Percentiles rank a stretch among this genome's conserved stretches.
Conservation (phyloP, 2,888 invertebrate genomes). For the Tridacna gigas region DNA sequence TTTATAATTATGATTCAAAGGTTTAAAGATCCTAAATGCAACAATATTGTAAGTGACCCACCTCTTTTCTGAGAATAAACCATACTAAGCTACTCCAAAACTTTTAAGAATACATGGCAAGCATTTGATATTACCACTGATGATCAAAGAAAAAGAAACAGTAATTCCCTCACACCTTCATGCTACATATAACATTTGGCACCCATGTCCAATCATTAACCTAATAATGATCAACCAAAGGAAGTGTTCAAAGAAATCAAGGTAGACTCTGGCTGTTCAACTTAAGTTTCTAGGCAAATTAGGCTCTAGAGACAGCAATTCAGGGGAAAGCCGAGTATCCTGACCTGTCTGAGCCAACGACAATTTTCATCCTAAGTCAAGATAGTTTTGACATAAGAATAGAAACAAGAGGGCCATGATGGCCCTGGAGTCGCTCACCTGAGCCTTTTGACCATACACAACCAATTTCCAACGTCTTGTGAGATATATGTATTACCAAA, state of each 20-base stretch:
- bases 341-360: no score
- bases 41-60: not conserved
- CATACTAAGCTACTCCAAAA: not conserved
- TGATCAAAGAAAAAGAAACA: no score
- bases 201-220: conserved; percentile 22
- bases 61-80: conserved; percentile 35
- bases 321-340: no score
- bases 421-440: no score
- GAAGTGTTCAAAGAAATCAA: not conserved
- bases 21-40: not conserved
- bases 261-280: not conserved
- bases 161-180: not conserved
- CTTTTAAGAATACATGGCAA: no score
- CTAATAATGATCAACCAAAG: not conserved
- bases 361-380: no score
- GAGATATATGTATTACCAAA: no score
- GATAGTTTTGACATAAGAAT: no score
- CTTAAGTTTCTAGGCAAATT: not conserved
- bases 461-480: no score
- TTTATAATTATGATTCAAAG: not conserved
- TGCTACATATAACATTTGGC: conserved; percentile 13
- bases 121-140: no score
- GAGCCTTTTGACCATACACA: no score
- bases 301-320: not conserved
- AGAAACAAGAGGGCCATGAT: no score